A percentile compares a stretch with the other conserved stretches of the same genome.
Evolutionary conservation across 2,113 vertebrate genomes (phyloP).

Genomic region (Leptosomus discolor): DNA sequence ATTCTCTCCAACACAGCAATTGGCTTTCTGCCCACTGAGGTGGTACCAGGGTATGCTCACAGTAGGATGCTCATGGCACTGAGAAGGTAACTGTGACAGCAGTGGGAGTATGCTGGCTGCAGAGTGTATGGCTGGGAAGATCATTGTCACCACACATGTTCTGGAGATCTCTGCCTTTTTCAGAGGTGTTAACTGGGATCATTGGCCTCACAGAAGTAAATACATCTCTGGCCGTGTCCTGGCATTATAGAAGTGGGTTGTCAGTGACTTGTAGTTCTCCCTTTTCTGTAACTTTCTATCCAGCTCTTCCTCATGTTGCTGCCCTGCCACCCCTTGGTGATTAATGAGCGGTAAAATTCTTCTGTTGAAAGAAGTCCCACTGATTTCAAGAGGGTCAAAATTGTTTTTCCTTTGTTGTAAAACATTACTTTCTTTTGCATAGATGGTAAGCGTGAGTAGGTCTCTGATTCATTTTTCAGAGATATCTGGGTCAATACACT

Average conservation of each 20-base stretch:
- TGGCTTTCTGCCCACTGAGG: not conserved
- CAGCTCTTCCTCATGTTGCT: not conserved
- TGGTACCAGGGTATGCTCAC: not conserved
- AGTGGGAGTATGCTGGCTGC: not conserved
- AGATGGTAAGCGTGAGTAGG: not conserved
- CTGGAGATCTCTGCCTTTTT: not conserved
- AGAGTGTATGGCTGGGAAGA: not conserved
- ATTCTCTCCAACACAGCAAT: not conserved
- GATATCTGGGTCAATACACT: not conserved
- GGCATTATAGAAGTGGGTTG: not conserved
- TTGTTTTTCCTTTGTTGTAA: not conserved
- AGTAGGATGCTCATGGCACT: not conserved
- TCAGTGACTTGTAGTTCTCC: no score
- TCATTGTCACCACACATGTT: not conserved
- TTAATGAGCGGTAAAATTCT: not conserved
- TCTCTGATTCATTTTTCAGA: not conserved
- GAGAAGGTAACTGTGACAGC: not conserved
- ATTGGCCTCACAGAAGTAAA: not conserved
- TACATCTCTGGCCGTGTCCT: not conserved
- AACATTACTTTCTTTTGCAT: not conserved
- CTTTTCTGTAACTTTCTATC: not conserved
- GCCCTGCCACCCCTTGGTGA: not conserved
- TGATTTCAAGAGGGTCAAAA: not conserved
- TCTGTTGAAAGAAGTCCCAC: not conserved
- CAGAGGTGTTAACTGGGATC: not conserved